A percentile compares a stretch with the other conserved stretches of the same genome.
These are phyloP conservation scores for Pomatostomus ruficeps DNA, from an alignment of 2,113 vertebrate genomes.

Conservation along the genomic window DNA sequence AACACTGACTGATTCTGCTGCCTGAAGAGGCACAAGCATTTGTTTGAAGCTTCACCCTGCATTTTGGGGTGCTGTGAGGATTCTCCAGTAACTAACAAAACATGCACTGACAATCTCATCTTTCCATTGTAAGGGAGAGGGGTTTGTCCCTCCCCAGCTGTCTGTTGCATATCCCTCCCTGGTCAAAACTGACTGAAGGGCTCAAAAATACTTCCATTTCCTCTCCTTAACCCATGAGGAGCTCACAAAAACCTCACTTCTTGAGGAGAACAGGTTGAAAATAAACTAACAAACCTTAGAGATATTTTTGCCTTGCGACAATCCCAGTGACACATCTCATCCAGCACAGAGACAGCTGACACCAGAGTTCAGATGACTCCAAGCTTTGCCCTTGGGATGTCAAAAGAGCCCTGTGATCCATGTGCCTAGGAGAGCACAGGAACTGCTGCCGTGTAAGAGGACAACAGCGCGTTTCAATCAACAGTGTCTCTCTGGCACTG, in stretches of 20 bases:
- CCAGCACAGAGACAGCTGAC: slow-evolving; percentile 1
- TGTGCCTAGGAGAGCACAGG: neutral
- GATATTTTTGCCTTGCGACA: slow-evolving; percentile 14
- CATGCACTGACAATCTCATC: neutral
- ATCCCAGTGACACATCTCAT: neutral
- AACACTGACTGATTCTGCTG: neutral
- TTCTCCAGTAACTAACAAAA: neutral
- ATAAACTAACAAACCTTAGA: neutral
- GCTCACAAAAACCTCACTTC: neutral
- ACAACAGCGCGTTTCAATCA: neutral
- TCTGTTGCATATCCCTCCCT: neutral
- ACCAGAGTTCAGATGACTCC: neutral
- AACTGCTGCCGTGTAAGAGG: neutral
- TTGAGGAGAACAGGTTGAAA: neutral
- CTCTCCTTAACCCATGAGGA: neutral
- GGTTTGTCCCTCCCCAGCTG: neutral
- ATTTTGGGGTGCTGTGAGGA: neutral
- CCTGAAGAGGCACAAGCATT: neutral
- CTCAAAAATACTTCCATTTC: neutral
- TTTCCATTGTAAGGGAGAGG: neutral
- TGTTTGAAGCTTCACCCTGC: neutral
- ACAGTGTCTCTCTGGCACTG: neutral
- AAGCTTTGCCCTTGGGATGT: slow-evolving; percentile 27
- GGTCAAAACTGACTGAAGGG: neutral
- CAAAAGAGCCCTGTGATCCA: neutral